phyloP scores from a whole-genome alignment of 2,113 vertebrate species.

The Chrysemys picta region DNA sequence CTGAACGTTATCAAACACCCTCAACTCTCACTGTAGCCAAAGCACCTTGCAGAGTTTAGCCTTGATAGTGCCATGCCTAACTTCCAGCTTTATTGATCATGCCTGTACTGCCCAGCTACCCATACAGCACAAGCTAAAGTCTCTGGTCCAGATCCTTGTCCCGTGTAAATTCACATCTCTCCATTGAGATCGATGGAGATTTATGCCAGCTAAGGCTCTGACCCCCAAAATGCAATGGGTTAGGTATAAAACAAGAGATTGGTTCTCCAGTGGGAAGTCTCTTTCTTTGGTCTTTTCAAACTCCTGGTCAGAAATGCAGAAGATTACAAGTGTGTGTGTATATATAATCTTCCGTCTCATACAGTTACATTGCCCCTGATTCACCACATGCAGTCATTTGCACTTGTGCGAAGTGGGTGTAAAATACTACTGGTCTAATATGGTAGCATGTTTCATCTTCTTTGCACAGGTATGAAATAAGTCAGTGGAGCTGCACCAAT shows the following conservation, averaged over 20 bases:
- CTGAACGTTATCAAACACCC: neutral
- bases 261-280: neutral
- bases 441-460: neutral
- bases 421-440: neutral
- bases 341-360: neutral
- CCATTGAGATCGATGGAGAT: too few relatives aligned
- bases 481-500: neutral
- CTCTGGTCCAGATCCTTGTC: too few relatives aligned
- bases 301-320: neutral
- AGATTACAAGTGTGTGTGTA: neutral
- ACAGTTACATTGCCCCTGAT: neutral
- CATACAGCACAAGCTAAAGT: too few relatives aligned
- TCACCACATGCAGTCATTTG: neutral
- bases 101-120: too few relatives aligned
- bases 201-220: too few relatives aligned
- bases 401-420: neutral
- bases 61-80: neutral
- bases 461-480: neutral
- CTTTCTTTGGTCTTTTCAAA: neutral
- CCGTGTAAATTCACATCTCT: too few relatives aligned
- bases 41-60: neutral
- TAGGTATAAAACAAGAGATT: too few relatives aligned
- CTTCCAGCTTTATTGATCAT: too few relatives aligned
- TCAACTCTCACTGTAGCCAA: neutral
- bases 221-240: too few relatives aligned